These are phyloP conservation scores for Crotalus horridus DNA, from an alignment of 2,113 vertebrate genomes.

Conservation along the genomic window DNA sequence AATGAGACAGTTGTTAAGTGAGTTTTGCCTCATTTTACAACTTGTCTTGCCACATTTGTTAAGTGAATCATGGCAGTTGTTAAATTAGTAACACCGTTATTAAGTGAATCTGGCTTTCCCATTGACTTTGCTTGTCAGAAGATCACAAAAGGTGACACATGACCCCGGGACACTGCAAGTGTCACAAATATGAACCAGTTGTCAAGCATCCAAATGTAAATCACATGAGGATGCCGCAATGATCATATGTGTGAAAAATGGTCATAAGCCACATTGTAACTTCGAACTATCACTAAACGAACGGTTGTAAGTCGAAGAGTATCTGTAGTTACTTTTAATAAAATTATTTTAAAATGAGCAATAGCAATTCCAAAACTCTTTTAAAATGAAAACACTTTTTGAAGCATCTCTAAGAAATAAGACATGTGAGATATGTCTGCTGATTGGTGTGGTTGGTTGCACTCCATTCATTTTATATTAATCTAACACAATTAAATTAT, in stretches of 20 bases:
- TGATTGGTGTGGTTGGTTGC: conserved; percentile 55
- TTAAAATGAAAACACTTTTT: conserved; percentile 36
- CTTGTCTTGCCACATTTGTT: neutral
- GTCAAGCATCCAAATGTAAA: neutral
- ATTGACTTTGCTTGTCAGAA: neutral
- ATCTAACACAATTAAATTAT: conserved; percentile 32
- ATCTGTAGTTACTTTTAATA: neutral
- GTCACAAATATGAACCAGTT: neutral
- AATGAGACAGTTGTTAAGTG: neutral
- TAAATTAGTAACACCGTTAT: neutral
- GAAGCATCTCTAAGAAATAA: conserved; percentile 55
- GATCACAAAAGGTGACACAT: neutral
- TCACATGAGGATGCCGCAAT: neutral
- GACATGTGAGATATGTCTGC: conserved; percentile 51
- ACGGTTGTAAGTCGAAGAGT: neutral
- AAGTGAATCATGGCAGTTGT: neutral
- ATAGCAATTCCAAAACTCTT: neutral
- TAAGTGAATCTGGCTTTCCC: neutral
- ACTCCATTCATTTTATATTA: conserved; percentile 50
- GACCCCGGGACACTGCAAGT: neutral
- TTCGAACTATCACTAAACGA: neutral
- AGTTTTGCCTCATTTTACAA: neutral
- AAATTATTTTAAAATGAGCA: neutral
- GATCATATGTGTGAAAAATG: neutral
- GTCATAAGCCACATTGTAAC: neutral